These are phyloP conservation scores for Strix aluco DNA, from an alignment of 2,113 vertebrate species.

Conservation along the genomic window DNA sequence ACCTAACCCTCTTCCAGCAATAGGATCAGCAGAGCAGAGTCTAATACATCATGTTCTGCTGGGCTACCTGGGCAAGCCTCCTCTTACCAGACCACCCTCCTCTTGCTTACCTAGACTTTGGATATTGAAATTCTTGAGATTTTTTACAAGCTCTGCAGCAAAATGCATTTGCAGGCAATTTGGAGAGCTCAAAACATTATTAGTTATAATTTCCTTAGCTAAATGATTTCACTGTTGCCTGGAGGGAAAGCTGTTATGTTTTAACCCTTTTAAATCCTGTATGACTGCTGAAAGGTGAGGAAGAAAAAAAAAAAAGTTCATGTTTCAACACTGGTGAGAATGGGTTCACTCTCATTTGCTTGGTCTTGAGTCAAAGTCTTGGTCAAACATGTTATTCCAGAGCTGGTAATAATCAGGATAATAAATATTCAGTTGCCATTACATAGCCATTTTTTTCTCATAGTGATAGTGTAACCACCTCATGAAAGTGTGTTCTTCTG, in stretches of 20 bases:
- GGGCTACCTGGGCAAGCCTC: not conserved
- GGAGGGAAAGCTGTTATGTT: not conserved
- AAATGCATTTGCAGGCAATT: not conserved
- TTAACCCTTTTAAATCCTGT: not conserved
- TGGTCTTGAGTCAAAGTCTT: not conserved
- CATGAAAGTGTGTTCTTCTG: not conserved
- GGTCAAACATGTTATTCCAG: not conserved
- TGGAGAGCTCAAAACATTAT: not conserved
- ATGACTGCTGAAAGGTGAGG: not conserved
- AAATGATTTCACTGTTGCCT: not conserved
- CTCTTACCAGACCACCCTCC: not conserved
- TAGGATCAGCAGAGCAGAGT: not conserved
- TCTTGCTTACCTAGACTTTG: not conserved
- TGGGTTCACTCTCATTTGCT: not conserved
- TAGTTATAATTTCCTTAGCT: not conserved
- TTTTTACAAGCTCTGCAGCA: not conserved
- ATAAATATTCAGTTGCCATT: not conserved
- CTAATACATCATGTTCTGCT: not conserved
- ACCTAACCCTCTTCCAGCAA: not conserved
- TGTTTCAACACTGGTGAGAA: not conserved
- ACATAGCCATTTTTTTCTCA: not conserved
- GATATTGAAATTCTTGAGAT: not conserved
- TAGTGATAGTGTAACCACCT: not conserved
- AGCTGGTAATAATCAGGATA: not conserved
- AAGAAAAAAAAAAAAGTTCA: rapidly evolving